Evolutionary conservation across 2,113 vertebrate genomes (phyloP), one percentile per base, ranked within the genome.

Genomic region (Saimiri boliviensis): DNA sequence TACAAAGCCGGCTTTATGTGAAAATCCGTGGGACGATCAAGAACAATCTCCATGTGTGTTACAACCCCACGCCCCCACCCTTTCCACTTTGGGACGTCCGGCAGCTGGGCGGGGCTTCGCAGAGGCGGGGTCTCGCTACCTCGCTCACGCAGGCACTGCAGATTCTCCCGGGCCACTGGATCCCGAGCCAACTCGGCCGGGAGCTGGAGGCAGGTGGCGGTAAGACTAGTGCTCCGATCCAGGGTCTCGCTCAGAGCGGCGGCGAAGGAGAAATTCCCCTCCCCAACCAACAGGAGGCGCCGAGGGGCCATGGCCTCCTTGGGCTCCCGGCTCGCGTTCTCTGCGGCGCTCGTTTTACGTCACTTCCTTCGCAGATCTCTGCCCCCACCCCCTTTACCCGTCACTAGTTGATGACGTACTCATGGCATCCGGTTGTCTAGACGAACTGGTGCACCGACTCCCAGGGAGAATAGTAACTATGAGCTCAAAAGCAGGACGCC

Each of bases 241-340:
- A 49, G 81, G 0, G 77, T 71, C 86, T 98, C 97, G 91, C 98
- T 98, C 23, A 99, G 93, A 5, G 98, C 96, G 0, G 99, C 99
- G 0, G 99, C 99, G 95, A 99, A 99, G 1, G 99, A 99, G 97
- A 99, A 99, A 96, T 99, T 99, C 40, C 99, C 99, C 90, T 99
- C 99, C 58, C 99, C 99, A 37, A 99, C 98, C 94, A 99, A 98
- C 80, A 99, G 98, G 76, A 99, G 91, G 35, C 98, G 96, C n/a
- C 96, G 96, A 45, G 77, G 35, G 10, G 17, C 97, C 99, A 98
- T 98, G 3, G n/a, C 32, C 54, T 35, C 35, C 23, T 1, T 17
- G 0, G 2, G 6, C 42, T 68, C 8, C 10, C 14, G 0, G 4
- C 25, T 52, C 5, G 13, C 7, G 12, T 14, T 16, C 42, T 32